Base-by-base conservation (phyloP, 2,113 vertebrate genomes). In the Galeopterus variegatus region DNA sequence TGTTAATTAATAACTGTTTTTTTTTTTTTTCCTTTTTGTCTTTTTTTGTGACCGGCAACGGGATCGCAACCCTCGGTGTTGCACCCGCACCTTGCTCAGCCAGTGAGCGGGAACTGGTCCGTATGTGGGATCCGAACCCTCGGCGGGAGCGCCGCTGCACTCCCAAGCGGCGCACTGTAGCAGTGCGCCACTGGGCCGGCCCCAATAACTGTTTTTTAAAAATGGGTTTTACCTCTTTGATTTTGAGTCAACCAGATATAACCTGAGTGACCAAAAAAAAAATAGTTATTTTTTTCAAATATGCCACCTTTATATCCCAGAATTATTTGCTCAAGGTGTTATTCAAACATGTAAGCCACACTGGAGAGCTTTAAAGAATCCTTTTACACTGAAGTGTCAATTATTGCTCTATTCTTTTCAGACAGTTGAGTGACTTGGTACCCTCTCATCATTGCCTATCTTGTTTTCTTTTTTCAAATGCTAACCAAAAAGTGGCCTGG, bases 391-490 rank as follows among this genome's bases (percentile, higher is more conserved):
- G 52, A 82, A 92, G 54, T 48, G 26, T 80, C 80, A 72, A 13
- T 58, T 52, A 58, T 41, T 36, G 9, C 54, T 85, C 58, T 73
- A 5, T 58, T 84, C 48, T 91, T 79, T 77, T 85, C 85, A 83
- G 93, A 67, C 17, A 65, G 24, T 36, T 77, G 36, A 87, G 50
- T 87, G n/a, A 58, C 36, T 72, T 19, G 48, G 60, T 24, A n/a
- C 2, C 54, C 50, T 83, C 13, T 56, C 72, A 60, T 26, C 24
- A 10, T 14, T 23, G 0, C 5, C 69, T 70, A 7, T 84, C 81
- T 95, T n/a, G 7, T 56, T 94, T 72, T 90, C 81, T 88, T 62
- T 80, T 65, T 36, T 58, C 48, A 95, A 62, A 69, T 56, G 80
- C 8, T 83, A 81, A 82, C 62, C 64, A 76, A 60, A 77, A 93